These are phyloP conservation scores for Oryzias sinensis DNA, from an alignment of 2,797 vertebrate genomes.

Conservation along the genomic window DNA sequence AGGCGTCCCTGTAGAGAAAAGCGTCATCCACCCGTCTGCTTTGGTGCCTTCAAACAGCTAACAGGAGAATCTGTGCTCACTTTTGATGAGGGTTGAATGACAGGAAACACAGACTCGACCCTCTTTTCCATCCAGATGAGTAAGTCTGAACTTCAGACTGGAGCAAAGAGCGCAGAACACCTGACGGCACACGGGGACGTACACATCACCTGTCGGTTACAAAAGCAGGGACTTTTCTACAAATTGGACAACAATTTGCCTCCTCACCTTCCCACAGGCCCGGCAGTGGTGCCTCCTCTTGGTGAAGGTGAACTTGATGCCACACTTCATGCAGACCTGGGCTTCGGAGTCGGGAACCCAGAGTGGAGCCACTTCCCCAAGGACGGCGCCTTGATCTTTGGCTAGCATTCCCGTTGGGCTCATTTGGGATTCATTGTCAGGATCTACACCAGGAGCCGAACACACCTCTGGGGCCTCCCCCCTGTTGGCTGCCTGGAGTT, in stretches of 20 bases:
- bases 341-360: conserved; percentile 97
- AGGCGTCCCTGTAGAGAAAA: conserved; percentile 70
- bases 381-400: conserved; percentile 76
- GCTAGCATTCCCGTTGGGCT: conserved; percentile 80
- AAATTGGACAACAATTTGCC: too few species aligned
- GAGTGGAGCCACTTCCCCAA: conserved; percentile 91
- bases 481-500: conserved; percentile 75
- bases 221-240: too few species aligned
- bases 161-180: conserved; percentile 97
- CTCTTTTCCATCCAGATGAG: conserved; percentile 96
- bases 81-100: conserved; percentile 91
- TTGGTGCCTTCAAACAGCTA: neutral
- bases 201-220: neutral
- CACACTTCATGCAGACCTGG: conserved; percentile 96
- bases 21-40: neutral
- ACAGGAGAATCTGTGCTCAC: conserved; percentile 72
- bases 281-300: conserved; percentile 97
- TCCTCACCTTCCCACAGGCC: conserved; percentile 94
- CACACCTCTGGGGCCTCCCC: conserved; percentile 44
- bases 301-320: conserved; percentile 96
- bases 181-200: conserved; percentile 66
- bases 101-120: conserved; percentile 96
- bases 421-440: conserved; percentile 84
- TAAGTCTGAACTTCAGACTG: conserved; percentile 90
- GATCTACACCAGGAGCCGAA: conserved; percentile 54